These are phyloP conservation scores for Trochalopteron elliotii DNA, from an alignment of 2,113 vertebrate species.

Conservation along the genomic window DNA sequence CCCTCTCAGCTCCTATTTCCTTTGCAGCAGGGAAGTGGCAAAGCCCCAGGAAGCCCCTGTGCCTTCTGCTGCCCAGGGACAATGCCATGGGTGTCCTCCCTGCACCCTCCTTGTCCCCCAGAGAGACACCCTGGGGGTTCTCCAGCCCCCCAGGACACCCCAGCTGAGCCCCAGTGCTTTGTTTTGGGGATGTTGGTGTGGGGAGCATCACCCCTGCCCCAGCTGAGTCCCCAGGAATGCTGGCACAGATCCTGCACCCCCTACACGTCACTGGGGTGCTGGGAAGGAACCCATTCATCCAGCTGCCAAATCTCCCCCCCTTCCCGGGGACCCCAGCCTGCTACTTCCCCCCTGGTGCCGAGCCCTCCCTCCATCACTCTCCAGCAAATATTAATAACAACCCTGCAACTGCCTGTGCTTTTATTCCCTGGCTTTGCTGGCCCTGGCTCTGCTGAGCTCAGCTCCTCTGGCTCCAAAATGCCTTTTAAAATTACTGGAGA, in stretches of 20 bases:
- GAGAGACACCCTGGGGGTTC: too few relatives aligned
- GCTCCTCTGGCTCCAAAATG: conserved; percentile 54
- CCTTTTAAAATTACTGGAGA: conserved; percentile 41
- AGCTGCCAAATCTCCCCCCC: background rate
- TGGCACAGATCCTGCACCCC: background rate
- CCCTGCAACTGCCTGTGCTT: conserved; percentile 6
- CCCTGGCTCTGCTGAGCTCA: conserved; percentile 59
- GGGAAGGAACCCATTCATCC: background rate
- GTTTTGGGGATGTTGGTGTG: background rate
- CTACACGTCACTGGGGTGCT: background rate
- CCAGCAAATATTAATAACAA: conserved; percentile 17
- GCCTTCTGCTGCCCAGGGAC: background rate
- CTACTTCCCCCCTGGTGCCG: background rate
- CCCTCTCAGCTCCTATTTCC: background rate
- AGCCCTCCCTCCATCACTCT: background rate
- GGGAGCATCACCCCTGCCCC: background rate
- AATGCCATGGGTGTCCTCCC: background rate
- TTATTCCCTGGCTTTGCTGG: conserved; percentile 34
- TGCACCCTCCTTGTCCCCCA: too few relatives aligned
- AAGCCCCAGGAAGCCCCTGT: background rate
- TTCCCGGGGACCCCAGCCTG: background rate
- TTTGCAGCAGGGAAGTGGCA: background rate
- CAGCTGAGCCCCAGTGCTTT: background rate
- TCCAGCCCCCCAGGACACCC: fast-evolving
- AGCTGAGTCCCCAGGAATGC: background rate